Conservation (phyloP, 1,140 invertebrate genomes). For the Anthonomus grandis region DNA sequence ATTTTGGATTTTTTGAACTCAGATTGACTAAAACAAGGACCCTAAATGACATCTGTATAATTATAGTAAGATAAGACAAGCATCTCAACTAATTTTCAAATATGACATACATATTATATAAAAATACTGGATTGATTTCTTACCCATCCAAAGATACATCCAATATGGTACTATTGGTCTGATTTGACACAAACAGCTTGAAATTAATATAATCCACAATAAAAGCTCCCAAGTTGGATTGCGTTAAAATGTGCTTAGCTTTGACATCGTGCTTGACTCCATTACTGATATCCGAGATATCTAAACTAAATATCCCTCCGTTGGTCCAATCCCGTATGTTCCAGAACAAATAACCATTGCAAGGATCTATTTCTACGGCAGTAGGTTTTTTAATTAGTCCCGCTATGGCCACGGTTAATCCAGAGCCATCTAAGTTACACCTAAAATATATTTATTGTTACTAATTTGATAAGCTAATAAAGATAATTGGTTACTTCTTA, state of each 20-base stretch:
- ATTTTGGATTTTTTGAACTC: no score
- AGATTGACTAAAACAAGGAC: no score
- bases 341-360: constrained; percentile 90
- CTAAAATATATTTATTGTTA: constrained; percentile 7
- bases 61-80: no score
- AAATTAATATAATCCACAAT: constrained; percentile 79
- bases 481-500: constrained; percentile 51
- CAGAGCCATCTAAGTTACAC: constrained; percentile 68
- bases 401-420: constrained; percentile 63
- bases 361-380: constrained; percentile 85
- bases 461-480: no score
- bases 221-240: constrained; percentile 64
- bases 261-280: constrained; percentile 59
- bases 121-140: no score
- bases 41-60: no score
- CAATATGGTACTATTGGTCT: constrained; percentile 71
- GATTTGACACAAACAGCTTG: constrained; percentile 71
- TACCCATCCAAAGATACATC: constrained; percentile 80
- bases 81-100: no score
- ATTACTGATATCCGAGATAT: constrained; percentile 70
- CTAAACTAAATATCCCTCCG: constrained; percentile 73
- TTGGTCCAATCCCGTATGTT: constrained; percentile 54
- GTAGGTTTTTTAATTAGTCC: constrained; percentile 63
- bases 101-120: no score
- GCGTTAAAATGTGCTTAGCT: constrained; percentile 57